phyloP scores from a whole-genome alignment of 2,113 vertebrate genomes.

The Silurus glanis region DNA sequence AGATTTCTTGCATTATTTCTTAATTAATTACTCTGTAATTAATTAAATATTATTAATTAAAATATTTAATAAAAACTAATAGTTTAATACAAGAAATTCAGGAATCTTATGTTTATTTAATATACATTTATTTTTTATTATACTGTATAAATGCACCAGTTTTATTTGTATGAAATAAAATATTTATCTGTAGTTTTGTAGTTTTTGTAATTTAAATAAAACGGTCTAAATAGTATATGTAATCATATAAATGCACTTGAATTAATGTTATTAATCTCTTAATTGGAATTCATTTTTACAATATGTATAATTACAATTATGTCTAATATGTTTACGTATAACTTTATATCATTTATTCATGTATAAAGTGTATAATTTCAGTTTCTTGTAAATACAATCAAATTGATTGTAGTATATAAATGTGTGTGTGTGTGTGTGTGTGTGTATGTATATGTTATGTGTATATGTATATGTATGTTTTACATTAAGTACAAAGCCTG shows the following conservation, averaged over 20 bases:
- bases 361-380: not conserved
- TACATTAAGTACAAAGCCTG: not conserved
- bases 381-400: not conserved
- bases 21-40: not conserved
- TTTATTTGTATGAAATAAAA: not conserved
- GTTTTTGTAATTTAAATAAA: not conserved
- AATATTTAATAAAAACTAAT: not conserved
- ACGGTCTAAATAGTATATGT: no score
- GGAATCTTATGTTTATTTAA: not conserved
- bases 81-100: not conserved
- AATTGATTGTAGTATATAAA: not conserved
- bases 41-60: not conserved
- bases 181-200: not conserved
- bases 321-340: no score
- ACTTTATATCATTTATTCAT: not conserved
- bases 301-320: not conserved
- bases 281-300: not conserved
- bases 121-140: not conserved
- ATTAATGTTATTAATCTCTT: not conserved
- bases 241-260: not conserved
- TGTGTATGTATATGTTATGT: no score
- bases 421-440: not conserved
- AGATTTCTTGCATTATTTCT: not conserved
- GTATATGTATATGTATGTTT: not conserved
- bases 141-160: not conserved